Evolutionary conservation across 2,888 invertebrate genomes (phyloP).

Genomic region (Halictus quadricinctus): DNA sequence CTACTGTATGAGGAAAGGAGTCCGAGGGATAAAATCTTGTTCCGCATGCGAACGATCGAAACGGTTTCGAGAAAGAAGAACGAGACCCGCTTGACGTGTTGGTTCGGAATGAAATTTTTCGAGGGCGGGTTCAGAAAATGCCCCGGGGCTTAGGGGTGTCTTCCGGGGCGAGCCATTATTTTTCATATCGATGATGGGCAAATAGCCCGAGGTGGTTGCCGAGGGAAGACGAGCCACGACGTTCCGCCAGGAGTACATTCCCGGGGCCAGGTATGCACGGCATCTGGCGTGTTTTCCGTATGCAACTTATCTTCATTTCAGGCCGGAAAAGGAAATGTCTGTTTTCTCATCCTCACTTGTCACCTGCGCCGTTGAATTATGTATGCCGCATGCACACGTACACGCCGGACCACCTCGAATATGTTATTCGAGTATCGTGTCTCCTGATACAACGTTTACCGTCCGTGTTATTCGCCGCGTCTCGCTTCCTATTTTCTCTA

Average conservation of each 20-base stretch:
- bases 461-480: constrained; percentile 38
- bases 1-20: no score
- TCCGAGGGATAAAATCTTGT: no score
- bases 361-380: constrained; percentile 70
- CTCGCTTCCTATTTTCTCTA: constrained; percentile 36
- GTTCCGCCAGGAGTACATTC: constrained; percentile 40
- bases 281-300: constrained; percentile 53
- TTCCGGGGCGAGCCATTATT: constrained; percentile 34
- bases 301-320: constrained; percentile 74
- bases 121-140: background rate
- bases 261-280: constrained; percentile 41
- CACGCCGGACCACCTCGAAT: constrained; percentile 47
- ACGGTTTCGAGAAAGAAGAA: background rate
- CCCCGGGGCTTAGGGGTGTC: constrained; percentile 1
- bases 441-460: constrained; percentile 61
- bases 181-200: constrained; percentile 50
- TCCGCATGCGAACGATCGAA: no score
- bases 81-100: background rate
- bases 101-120: constrained; percentile 8
- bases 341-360: constrained; percentile 73
- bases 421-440: constrained; percentile 58
- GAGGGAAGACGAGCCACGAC: constrained; percentile 20
- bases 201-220: constrained; percentile 36
- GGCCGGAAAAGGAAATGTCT: constrained; percentile 72
- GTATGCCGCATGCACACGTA: constrained; percentile 57